phyloP scores from a whole-genome alignment of 2,797 vertebrate genomes.

The Malurus splendens region DNA sequence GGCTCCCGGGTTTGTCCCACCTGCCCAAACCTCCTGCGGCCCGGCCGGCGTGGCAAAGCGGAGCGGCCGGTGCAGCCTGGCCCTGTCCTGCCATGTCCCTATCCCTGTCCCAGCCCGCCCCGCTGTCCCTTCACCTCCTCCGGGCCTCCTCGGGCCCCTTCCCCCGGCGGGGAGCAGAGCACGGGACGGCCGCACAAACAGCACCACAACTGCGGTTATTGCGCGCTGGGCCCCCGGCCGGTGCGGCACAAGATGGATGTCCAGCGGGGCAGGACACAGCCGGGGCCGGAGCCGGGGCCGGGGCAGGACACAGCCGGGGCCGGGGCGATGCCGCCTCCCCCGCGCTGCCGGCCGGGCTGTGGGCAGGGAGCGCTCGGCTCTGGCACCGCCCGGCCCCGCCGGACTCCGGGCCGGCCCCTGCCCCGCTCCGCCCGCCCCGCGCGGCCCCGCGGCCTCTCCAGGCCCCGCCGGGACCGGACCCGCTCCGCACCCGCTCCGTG shows the following conservation, averaged over 20 bases:
- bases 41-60: accelerated
- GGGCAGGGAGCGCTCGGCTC: neutral
- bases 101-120: neutral
- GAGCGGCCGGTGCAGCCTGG: accelerated
- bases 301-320: neutral
- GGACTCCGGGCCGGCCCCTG: neutral
- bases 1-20: neutral
- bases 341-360: neutral
- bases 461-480: neutral
- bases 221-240: neutral
- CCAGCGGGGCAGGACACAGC: neutral
- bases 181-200: neutral
- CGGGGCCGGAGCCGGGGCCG: neutral
- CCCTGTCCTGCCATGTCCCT: neutral
- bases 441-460: neutral
- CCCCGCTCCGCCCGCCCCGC: neutral
- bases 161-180: accelerated
- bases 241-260: neutral
- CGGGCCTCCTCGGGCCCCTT: accelerated
- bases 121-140: neutral
- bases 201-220: accelerated
- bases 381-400: neutral
- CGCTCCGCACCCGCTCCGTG: neutral
- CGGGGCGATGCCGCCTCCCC: neutral
- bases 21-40: neutral